Conservation (phyloP, 1,140 invertebrate species). For the Capitella teleta region DNA sequence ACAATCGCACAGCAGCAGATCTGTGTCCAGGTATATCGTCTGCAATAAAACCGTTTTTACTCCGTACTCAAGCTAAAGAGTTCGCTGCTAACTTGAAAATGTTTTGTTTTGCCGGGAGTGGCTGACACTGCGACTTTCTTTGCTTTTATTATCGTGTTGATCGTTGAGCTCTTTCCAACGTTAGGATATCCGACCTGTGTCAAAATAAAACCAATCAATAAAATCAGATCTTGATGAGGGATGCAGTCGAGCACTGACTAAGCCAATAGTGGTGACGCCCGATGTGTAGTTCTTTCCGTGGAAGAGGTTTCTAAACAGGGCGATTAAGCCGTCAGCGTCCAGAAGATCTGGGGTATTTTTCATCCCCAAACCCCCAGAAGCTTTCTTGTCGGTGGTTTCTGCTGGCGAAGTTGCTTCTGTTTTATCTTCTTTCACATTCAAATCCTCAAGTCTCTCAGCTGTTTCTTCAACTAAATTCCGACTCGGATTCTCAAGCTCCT, state of each 20-base stretch:
- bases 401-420: no score
- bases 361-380: not conserved
- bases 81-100: slow-evolving; percentile 55
- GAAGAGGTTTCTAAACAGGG: slow-evolving; percentile 58
- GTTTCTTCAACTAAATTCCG: no score
- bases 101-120: slow-evolving; percentile 94
- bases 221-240: no score
- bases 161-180: slow-evolving; percentile 98
- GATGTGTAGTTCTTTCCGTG: slow-evolving; percentile 45
- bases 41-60: slow-evolving; percentile 41
- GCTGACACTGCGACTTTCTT: slow-evolving; percentile 82
- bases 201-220: not conserved
- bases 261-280: slow-evolving; percentile 64
- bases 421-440: no score
- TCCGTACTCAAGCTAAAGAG: not conserved
- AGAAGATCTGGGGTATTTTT: slow-evolving; percentile 16
- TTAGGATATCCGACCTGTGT: slow-evolving; percentile 87
- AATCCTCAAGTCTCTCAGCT: no score
- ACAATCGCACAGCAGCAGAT: slow-evolving; percentile 88
- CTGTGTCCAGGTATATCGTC: slow-evolving; percentile 68
- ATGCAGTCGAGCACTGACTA: slow-evolving; percentile 46
- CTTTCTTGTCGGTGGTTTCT: no score
- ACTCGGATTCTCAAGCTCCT: not conserved
- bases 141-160: slow-evolving; percentile 76
- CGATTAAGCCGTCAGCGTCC: slow-evolving; percentile 43